These are phyloP conservation scores for Ophion ellenae DNA, from an alignment of 2,888 invertebrate genomes.

Conservation along the genomic window DNA sequence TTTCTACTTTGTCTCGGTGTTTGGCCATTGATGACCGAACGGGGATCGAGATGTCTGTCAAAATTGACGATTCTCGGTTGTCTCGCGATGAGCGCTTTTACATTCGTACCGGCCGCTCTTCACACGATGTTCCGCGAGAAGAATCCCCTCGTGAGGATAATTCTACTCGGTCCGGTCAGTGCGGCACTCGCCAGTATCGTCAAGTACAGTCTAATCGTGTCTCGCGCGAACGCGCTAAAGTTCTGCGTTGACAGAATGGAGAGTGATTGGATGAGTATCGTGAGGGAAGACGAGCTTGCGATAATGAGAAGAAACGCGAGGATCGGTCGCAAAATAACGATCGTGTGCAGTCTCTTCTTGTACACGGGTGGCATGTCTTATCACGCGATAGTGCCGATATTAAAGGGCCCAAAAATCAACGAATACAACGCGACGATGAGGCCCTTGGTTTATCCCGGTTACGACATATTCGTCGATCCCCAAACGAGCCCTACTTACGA, in stretches of 20 bases:
- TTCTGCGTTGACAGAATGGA: slow-evolving; percentile 43
- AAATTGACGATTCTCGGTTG: slow-evolving; percentile 3
- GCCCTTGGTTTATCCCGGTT: slow-evolving; percentile 61
- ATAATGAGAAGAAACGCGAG: slow-evolving; percentile 52
- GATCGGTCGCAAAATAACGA: slow-evolving; percentile 39
- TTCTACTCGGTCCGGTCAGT: slow-evolving; percentile 39
- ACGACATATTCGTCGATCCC: slow-evolving; percentile 65
- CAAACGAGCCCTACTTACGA: slow-evolving; percentile 70
- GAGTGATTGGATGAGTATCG: slow-evolving; percentile 59
- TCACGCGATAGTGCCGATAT: slow-evolving; percentile 49
- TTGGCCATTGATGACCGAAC: slow-evolving; percentile 53
- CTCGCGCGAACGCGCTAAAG: slow-evolving; percentile 34
- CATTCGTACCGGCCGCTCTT: slow-evolving; percentile 28
- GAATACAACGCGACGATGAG: slow-evolving; percentile 46
- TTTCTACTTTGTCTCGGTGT: slow-evolving; percentile 46
- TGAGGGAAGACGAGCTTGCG: slow-evolving; percentile 54
- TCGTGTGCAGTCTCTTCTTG: slow-evolving; percentile 43
- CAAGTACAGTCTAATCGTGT: slow-evolving; percentile 39
- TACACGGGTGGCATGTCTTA: slow-evolving; percentile 54
- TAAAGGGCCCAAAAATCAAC: slow-evolving; percentile 21
- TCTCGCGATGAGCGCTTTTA: slow-evolving; percentile 17
- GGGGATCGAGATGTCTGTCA: slow-evolving; percentile 19
- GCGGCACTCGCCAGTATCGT: slow-evolving; percentile 13
- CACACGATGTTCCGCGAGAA: slow-evolving; percentile 48
- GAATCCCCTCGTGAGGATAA: slow-evolving; percentile 7